Base-by-base conservation (phyloP, 2,888 invertebrate species). In the Dioctria linearis region DNA sequence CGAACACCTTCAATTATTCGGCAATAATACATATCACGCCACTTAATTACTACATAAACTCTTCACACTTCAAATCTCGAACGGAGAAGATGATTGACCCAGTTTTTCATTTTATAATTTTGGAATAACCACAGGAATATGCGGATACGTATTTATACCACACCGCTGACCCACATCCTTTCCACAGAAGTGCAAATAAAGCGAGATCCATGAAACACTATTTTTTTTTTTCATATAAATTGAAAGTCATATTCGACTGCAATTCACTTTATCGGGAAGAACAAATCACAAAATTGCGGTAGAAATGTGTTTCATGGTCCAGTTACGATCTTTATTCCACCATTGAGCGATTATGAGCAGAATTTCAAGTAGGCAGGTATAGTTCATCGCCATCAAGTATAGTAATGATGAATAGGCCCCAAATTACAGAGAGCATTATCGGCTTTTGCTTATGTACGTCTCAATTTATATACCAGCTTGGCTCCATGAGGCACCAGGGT, bases 301-400 rank as follows among this genome's bases (percentile, higher is more conserved):
- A 42, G 76, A 76, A 76, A 76, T 61, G 63, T 76, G 42, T 76
- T 76, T 76, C 76, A 76, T 76, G 76, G 76, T 76, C 76, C 76
- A 76, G 76, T 76, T 76, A 76, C 57, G 54, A 43, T 73, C 57
- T 73, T 73, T 42, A 73, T 59, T 73, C 13, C 46, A 57, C 59
- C 59, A 42, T 73, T 73, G 57, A 57, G 42, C 42, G 57, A 13
- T 73, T 73, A 42, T 57, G 59, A 73, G 43, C 59, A 4, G 73
- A 40, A 73, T 39, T 49, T 76, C 63, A 61, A 63, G 63, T 76
- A 25, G 25, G 25, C 25, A 25, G 25, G 25, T 25, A 25, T 25
- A 76, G 76, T 76, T 76, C 76, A 76, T 63, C 76, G 76, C 76
- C 76, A 46, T 63, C 76, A 39, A 61, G 46, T 75, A n/a, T n/a